Evolutionary conservation across 2,797 vertebrate genomes (phyloP).

Genomic region (Uromys caudimaculatus): DNA sequence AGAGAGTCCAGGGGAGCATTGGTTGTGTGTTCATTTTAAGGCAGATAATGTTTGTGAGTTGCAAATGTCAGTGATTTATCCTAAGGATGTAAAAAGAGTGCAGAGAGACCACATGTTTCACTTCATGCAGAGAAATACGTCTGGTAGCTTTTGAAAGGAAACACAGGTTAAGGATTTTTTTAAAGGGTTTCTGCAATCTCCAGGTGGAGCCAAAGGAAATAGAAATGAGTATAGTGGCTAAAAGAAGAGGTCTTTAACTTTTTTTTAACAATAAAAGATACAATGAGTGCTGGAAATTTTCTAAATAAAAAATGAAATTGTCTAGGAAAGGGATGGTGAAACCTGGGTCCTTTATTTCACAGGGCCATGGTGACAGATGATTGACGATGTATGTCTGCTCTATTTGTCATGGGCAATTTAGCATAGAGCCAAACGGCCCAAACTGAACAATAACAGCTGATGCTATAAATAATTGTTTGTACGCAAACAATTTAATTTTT

Average conservation of each 20-base stretch:
- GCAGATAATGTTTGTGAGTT: constrained; percentile 89
- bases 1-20: constrained; percentile 86
- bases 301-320: constrained; percentile 73
- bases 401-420: constrained; percentile 76
- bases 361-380: constrained; percentile 59
- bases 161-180: constrained; percentile 76
- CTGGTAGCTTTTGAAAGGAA: constrained; percentile 78
- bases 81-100: constrained; percentile 86
- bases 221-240: constrained; percentile 26
- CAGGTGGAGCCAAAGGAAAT: constrained; percentile 74
- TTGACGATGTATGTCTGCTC: not conserved
- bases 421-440: constrained; percentile 57
- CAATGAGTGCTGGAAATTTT: constrained; percentile 78
- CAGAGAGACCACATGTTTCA: constrained; percentile 88
- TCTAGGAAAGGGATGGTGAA: constrained; percentile 45
- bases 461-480: constrained; percentile 73
- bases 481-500: constrained; percentile 79
- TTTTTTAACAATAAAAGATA: constrained; percentile 46
- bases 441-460: constrained; percentile 64
- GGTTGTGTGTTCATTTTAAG: constrained; percentile 87
- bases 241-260: not conserved
- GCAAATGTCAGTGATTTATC: constrained; percentile 88
- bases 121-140: constrained; percentile 84
- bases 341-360: constrained; percentile 26
- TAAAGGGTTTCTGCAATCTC: constrained; percentile 75